A percentile compares a stretch with the other conserved stretches of the same genome.
Evolutionary conservation across 2,888 invertebrate genomes (phyloP).

Genomic region (Spatulosminthurus flaviceps): DNA sequence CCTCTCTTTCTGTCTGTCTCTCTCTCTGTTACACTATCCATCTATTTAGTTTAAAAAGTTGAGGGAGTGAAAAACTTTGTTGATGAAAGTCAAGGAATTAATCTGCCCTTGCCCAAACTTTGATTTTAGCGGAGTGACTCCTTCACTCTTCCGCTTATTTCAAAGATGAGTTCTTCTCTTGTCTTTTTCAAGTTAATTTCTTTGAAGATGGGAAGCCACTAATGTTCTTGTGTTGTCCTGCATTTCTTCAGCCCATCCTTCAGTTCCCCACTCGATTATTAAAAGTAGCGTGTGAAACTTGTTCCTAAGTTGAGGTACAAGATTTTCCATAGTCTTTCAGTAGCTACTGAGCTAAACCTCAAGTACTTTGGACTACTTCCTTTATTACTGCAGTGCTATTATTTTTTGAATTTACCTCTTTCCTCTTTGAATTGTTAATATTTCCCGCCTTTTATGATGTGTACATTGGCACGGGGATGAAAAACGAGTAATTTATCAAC

Average conservation of each 20-base stretch:
- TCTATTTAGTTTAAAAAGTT: not conserved
- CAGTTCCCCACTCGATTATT: not conserved
- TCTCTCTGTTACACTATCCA: too few relatives aligned
- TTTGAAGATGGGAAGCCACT: not conserved
- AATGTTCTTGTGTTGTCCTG: not conserved
- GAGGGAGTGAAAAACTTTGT: not conserved
- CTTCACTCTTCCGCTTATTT: not conserved
- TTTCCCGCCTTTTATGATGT: too few relatives aligned
- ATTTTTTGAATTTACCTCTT: too few relatives aligned
- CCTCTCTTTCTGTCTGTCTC: not conserved
- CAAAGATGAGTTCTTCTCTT: conserved; percentile 13
- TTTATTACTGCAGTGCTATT: too few relatives aligned
- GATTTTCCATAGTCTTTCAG: too few relatives aligned
- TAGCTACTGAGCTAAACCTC: too few relatives aligned
- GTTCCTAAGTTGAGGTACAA: too few relatives aligned
- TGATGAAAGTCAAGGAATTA: not conserved
- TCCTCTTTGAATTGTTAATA: too few relatives aligned
- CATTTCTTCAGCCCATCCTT: not conserved
- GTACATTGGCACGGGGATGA: too few relatives aligned
- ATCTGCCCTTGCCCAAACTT: not conserved
- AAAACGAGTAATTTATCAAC: too few relatives aligned
- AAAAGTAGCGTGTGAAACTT: too few relatives aligned
- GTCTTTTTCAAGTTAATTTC: not conserved
- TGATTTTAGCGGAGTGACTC: not conserved
- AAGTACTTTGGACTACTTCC: too few relatives aligned